phyloP scores from a whole-genome alignment of 2,113 vertebrate species.

The Mesocricetus auratus region DNA sequence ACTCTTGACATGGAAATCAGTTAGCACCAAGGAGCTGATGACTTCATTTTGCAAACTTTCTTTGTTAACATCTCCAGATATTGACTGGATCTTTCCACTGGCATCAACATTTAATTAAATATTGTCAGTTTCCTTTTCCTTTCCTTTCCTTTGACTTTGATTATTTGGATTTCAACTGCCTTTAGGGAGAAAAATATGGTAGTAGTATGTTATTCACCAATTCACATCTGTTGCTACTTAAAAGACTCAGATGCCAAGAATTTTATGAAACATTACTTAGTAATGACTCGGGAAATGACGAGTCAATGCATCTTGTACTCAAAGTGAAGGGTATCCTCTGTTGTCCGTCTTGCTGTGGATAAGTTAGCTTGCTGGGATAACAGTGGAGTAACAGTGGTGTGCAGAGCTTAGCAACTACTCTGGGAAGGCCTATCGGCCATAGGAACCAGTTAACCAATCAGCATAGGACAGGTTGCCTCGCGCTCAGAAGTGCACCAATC shows the following conservation, averaged over 20 bases:
- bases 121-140: slow-evolving; percentile 70
- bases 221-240: slow-evolving; percentile 84
- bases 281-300: slow-evolving; percentile 78
- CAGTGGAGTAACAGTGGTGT: too few species aligned
- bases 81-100: slow-evolving; percentile 68
- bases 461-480: too few species aligned
- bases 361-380: too few species aligned
- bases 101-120: slow-evolving; percentile 78
- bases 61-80: slow-evolving; percentile 68
- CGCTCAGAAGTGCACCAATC: too few species aligned
- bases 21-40: slow-evolving; percentile 52
- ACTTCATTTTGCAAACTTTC: slow-evolving; percentile 65
- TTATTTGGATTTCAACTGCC: slow-evolving; percentile 80
- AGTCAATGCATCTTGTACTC: slow-evolving; percentile 65
- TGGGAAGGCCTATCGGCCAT: too few species aligned
- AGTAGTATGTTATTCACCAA: slow-evolving; percentile 79
- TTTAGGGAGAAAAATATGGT: slow-evolving; percentile 80
- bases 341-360: slow-evolving; percentile 60
- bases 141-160: slow-evolving; percentile 73
- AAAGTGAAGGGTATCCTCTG: slow-evolving; percentile 72
- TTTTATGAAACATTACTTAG: slow-evolving; percentile 83
- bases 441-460: too few species aligned
- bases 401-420: too few species aligned
- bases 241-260: slow-evolving; percentile 79
- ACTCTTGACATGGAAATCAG: slow-evolving; percentile 56